Conservation (phyloP, 2,797 vertebrate species). For the Hypotaenidia okinawae region DNA sequence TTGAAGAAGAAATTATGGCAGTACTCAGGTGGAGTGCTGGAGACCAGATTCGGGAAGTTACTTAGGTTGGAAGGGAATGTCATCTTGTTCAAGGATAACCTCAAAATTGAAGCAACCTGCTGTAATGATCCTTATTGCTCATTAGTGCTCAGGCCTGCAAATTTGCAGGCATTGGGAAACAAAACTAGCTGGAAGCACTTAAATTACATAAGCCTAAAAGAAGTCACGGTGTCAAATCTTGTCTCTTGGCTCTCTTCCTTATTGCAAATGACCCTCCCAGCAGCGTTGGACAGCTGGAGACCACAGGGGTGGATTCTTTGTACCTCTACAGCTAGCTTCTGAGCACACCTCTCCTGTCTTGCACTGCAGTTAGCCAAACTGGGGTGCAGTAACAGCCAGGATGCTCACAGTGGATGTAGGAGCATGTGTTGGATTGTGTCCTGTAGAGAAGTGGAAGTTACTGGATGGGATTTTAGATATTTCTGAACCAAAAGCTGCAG, state of each 20-base stretch:
- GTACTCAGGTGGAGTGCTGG: no score
- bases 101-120: background rate
- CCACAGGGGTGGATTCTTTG: background rate
- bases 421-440: no score
- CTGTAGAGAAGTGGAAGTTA: background rate
- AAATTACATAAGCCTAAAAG: background rate
- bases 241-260: background rate
- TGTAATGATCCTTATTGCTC: background rate
- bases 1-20: no score
- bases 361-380: background rate
- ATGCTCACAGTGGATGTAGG: background rate
- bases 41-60: background rate
- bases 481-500: background rate
- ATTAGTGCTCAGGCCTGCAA: background rate
- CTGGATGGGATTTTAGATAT: background rate
- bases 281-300: background rate
- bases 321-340: background rate
- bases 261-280: no score
- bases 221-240: background rate
- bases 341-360: background rate
- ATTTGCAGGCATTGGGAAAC: background rate
- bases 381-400: no score
- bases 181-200: background rate
- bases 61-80: background rate
- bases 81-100: background rate